A percentile compares a stretch with the other conserved stretches of the same genome.
These are phyloP conservation scores for Silurus meridionalis DNA, from an alignment of 2,113 vertebrate species.

Conservation along the genomic window DNA sequence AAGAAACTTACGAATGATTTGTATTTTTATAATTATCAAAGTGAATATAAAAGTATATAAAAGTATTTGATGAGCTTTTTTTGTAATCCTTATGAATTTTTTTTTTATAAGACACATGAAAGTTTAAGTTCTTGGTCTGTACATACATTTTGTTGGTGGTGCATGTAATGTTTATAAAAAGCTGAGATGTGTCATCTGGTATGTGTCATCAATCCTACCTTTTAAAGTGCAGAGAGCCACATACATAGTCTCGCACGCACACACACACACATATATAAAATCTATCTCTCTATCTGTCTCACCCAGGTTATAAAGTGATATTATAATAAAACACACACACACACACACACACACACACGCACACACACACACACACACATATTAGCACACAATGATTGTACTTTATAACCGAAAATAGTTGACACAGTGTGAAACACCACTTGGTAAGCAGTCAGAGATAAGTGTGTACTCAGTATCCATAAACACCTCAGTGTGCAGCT, in stretches of 20 bases:
- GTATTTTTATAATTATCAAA: no score
- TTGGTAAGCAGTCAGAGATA: neutral
- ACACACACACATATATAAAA: no score
- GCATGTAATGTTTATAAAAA: slow-evolving; percentile 9
- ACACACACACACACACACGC: no score
- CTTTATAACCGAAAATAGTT: slow-evolving; percentile 8
- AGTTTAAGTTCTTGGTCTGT: neutral
- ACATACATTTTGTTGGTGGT: neutral
- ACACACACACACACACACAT: neutral
- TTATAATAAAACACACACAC: no score
- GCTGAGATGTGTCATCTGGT: slow-evolving; percentile 20
- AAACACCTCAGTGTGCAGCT: neutral
- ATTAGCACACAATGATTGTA: neutral
- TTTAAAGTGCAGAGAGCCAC: neutral
- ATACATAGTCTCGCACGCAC: neutral
- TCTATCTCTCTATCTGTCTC: neutral
- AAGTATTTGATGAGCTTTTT: no score
- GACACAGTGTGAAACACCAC: neutral
- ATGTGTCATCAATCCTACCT: slow-evolving; percentile 10
- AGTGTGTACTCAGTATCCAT: neutral
- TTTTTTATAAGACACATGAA: neutral
- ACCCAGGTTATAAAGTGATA: neutral
- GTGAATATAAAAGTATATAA: no score
- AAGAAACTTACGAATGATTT: no score
- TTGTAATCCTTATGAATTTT: neutral